phyloP scores from a whole-genome alignment of 2,113 vertebrate species.

The Triplophysa tibetana region DNA sequence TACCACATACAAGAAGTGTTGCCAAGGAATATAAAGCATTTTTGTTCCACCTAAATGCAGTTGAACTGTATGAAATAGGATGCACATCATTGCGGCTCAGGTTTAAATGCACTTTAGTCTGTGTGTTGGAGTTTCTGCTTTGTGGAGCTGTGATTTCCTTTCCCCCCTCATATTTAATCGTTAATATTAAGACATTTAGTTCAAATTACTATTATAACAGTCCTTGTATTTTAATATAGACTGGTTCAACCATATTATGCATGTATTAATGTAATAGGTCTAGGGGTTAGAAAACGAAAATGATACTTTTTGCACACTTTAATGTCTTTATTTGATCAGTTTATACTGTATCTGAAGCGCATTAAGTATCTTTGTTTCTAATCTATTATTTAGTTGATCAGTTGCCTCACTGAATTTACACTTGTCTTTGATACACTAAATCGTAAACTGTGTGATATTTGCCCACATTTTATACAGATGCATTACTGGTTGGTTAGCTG shows the following conservation, averaged over 20 bases:
- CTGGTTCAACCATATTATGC: slow-evolving; percentile 40
- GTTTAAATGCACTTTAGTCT: slow-evolving; percentile 53
- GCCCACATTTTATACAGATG: slow-evolving; percentile 5
- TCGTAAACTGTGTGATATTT: slow-evolving; percentile 23
- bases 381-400: slow-evolving; percentile 1
- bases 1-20: neutral
- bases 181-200: slow-evolving; percentile 27
- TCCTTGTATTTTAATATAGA: slow-evolving; percentile 46
- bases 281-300: slow-evolving; percentile 32
- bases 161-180: slow-evolving; percentile 33
- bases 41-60: neutral
- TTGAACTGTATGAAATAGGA: slow-evolving; percentile 28
- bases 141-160: slow-evolving; percentile 44
- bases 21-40: slow-evolving; percentile 6
- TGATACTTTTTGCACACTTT: slow-evolving; percentile 41
- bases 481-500: neutral
- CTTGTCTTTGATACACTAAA: slow-evolving; percentile 32
- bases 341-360: slow-evolving; percentile 16
- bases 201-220: slow-evolving; percentile 17
- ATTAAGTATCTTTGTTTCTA: slow-evolving; percentile 37
- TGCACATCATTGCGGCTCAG: slow-evolving; percentile 15
- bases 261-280: slow-evolving; percentile 37
- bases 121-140: slow-evolving; percentile 46
- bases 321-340: slow-evolving; percentile 25
- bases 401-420: slow-evolving; percentile 29